Base-by-base conservation (phyloP, 2,797 vertebrate genomes). In the Heliangelus exortis region DNA sequence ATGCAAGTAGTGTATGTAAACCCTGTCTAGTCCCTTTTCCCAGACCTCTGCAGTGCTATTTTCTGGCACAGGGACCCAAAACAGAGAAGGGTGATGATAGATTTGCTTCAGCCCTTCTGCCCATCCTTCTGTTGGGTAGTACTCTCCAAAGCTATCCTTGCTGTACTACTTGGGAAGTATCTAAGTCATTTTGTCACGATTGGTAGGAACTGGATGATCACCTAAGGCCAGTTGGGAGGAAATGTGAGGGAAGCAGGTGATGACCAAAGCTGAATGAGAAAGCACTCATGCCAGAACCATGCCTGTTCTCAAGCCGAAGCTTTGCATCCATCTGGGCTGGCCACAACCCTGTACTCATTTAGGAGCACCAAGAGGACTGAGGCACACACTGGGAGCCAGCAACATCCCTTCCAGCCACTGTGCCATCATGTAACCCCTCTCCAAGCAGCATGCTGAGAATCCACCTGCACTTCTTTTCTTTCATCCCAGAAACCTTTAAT, bases 391-490 rank as follows among this genome's bases (percentile, higher is more conserved):
- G 59, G 36, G 26, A 91, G 4, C 11, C 54, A 68, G 43, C 13
- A 20, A 5, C 47, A 59, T 80, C 61, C 75, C 50, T 76, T 48
- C 28, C 43, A 74, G 11, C 28, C 74, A 20, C 41, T 18, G 17
- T 61, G 79, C 61, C 65, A 91, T 45, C 10, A n/a, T 34, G 29
- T 39, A 77, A 71, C 14, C 7, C 6, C 33, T 57, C 54, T 90
- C 68, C 87, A 91, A 61, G 67, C 16, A 77, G 43, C 89, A 63
- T 80, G 84, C 84, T 89, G 89, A 74, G 87, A 26, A 20, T 91
- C 63, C 84, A 87, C 45, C 91, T 91, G 91, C 8, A 22, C 41
- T 74, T 58, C n/a, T 65, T 82, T 79, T 59, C 53, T 76, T 31
- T 76, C 22, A 29, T 71, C 47, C 25, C n/a, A 80, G 78, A 84